Percentiles rank a stretch among this genome's conserved stretches.
phyloP scores from a whole-genome alignment of 1,140 invertebrate species.

The Drosophila subobscura region DNA sequence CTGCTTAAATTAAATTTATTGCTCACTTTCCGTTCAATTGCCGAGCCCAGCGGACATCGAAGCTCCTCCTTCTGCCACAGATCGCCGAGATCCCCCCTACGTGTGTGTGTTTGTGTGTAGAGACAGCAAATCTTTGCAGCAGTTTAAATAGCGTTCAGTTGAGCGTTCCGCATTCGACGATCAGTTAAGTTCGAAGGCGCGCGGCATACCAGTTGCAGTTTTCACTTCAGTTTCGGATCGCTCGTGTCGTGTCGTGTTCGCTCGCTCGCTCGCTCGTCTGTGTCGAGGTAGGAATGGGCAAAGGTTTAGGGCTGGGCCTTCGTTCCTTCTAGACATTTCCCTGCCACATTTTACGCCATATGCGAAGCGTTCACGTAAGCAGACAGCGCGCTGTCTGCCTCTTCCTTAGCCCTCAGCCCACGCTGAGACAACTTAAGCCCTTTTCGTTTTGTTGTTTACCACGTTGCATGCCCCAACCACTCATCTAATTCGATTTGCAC shows the following conservation, averaged over 20 bases:
- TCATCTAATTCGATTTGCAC: constrained; percentile 37
- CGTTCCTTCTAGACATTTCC: too few relatives aligned
- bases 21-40: constrained; percentile 64
- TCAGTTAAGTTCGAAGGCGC: constrained; percentile 23
- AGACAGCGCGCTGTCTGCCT: too few relatives aligned
- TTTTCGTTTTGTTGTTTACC: constrained; percentile 16
- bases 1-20: constrained; percentile 68
- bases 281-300: constrained; percentile 12
- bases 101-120: neutral
- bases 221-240: constrained; percentile 16
- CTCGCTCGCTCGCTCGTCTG: constrained; percentile 10
- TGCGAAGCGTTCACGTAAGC: neutral
- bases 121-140: neutral
- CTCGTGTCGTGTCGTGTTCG: constrained; percentile 6
- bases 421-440: constrained; percentile 58
- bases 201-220: constrained; percentile 27
- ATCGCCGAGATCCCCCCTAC: constrained; percentile 4
- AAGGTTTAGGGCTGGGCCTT: neutral
- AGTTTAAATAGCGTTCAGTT: constrained; percentile 4
- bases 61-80: constrained; percentile 1
- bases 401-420: neutral
- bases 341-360: too few relatives aligned
- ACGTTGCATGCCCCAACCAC: constrained; percentile 8
- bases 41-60: constrained; percentile 53
- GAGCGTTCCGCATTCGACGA: constrained; percentile 21